A percentile compares a stretch with the other conserved stretches of the same genome.
Evolutionary conservation across 2,113 vertebrate species (phyloP).

Genomic region (Panurus biarmicus): DNA sequence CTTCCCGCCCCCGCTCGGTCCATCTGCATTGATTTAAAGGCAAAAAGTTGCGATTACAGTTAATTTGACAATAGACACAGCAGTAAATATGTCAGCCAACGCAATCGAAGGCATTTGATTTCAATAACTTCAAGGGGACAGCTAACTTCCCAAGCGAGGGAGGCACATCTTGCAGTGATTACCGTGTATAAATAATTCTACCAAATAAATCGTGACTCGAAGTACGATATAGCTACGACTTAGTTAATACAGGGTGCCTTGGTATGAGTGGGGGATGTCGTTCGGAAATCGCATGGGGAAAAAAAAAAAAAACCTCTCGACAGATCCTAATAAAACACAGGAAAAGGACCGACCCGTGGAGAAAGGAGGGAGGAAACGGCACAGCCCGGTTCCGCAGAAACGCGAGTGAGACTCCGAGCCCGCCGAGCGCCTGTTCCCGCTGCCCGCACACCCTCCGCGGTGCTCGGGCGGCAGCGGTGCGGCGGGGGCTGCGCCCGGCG

Average conservation of each 20-base stretch:
- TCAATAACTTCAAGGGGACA: slow-evolving; percentile 5
- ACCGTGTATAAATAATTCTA: slow-evolving; percentile 11
- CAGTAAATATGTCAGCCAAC: slow-evolving; percentile 28
- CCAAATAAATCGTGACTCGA: slow-evolving; percentile 8
- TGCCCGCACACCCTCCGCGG: background rate
- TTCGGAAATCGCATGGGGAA: background rate
- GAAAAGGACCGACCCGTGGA: background rate
- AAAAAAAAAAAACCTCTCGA: background rate
- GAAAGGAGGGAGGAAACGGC: background rate
- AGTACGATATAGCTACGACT: background rate
- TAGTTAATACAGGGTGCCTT: background rate
- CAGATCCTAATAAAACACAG: background rate
- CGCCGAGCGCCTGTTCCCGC: background rate
- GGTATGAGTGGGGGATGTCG: background rate
- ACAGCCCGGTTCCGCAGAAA: background rate
- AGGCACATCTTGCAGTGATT: slow-evolving; percentile 44
- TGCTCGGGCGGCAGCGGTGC: background rate
- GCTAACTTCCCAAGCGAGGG: background rate
- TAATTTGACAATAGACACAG: slow-evolving; percentile 33
- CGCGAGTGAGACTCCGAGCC: background rate
- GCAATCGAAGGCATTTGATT: slow-evolving; percentile 39
- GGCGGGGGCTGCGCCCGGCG: background rate
- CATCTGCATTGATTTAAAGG: slow-evolving; percentile 6
- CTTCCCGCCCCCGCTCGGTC: background rate
- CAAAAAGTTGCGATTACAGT: slow-evolving; percentile 24